phyloP scores from a whole-genome alignment of 2,888 invertebrate species.

The Ramazzottius varieornatus region DNA sequence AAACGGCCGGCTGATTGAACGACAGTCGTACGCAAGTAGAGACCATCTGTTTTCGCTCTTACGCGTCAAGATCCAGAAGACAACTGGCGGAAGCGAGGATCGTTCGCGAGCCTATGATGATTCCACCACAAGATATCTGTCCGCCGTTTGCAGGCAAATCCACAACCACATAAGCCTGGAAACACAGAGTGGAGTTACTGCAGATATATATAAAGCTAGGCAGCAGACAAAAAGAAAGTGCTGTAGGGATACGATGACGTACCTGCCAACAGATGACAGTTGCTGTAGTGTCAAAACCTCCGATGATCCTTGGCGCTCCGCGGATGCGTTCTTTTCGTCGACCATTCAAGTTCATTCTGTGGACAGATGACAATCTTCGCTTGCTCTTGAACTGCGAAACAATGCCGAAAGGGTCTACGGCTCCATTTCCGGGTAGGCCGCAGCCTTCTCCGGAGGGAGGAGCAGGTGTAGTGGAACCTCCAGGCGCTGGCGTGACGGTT shows the following conservation, averaged over 20 bases:
- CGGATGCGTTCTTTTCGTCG: no score
- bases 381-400: not conserved
- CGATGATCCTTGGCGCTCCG: no score
- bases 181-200: not conserved
- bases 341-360: not conserved
- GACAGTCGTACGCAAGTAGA: not conserved
- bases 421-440: not conserved
- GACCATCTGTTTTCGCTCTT: not conserved
- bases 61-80: not conserved
- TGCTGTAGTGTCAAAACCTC: not conserved
- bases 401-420: not conserved
- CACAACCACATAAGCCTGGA: not conserved
- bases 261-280: not conserved
- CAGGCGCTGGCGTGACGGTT: not conserved
- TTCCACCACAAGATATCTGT: not conserved
- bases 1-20: not conserved
- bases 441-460: not conserved
- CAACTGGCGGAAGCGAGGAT: constrained; percentile 1
- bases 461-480: not conserved
- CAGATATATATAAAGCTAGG: no score
- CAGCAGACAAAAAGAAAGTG: no score
- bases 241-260: not conserved
- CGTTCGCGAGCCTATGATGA: not conserved
- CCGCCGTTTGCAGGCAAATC: not conserved
- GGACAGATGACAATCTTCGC: no score